Evolutionary conservation across 2,113 vertebrate genomes (phyloP).

Genomic region (Alligator sinensis): DNA sequence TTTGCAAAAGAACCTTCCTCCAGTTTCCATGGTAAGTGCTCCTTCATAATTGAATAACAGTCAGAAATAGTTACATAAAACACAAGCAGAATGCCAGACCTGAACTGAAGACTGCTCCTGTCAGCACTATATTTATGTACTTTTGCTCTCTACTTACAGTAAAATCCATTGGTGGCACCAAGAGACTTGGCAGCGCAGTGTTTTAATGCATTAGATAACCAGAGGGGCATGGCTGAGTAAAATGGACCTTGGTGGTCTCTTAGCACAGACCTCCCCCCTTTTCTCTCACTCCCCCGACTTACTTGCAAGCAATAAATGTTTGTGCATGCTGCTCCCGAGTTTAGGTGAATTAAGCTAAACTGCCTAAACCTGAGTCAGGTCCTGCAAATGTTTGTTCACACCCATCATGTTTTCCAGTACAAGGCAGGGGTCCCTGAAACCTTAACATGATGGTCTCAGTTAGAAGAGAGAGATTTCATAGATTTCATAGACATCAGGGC

Average conservation of each 20-base stretch:
- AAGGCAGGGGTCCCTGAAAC: background rate
- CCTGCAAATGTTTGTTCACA: too few species aligned
- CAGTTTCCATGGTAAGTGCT: slow-evolving; percentile 65
- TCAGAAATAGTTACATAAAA: slow-evolving; percentile 23
- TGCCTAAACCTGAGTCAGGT: too few species aligned
- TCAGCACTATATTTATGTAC: background rate
- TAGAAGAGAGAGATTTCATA: too few species aligned
- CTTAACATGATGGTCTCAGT: too few species aligned
- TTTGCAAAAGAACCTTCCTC: slow-evolving; percentile 17
- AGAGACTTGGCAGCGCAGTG: background rate
- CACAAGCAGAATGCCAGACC: background rate
- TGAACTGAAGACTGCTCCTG: slow-evolving; percentile 7
- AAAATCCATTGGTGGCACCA: background rate
- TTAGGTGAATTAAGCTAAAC: too few species aligned
- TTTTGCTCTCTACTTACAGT: background rate
- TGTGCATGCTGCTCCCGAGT: too few species aligned
- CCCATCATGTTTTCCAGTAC: background rate
- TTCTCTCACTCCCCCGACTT: too few species aligned
- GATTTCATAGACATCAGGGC: too few species aligned
- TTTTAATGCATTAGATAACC: background rate
- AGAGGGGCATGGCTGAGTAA: too few species aligned
- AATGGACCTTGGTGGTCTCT: too few species aligned
- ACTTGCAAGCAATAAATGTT: too few species aligned
- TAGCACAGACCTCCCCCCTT: too few species aligned
- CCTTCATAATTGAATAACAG: slow-evolving; percentile 30